Evolutionary conservation across 2,113 vertebrate species (phyloP).

Genomic region (Mormyrus iriodes): DNA sequence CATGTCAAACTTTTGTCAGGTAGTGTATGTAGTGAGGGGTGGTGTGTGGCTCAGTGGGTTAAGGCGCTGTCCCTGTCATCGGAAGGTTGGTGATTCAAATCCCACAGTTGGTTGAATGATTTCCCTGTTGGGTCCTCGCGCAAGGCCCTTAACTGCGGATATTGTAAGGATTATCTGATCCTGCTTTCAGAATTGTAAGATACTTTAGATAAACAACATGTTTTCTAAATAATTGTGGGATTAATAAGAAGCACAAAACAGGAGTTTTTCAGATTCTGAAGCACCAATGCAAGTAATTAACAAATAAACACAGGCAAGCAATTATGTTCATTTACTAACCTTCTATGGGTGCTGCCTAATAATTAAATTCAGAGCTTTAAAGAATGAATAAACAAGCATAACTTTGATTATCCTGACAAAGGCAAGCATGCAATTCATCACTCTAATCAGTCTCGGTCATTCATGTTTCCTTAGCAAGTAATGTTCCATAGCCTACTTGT

Average conservation of each 20-base stretch:
- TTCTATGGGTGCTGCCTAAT: slow-evolving; percentile 7
- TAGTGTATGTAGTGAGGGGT: background rate
- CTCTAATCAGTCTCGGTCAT: slow-evolving; percentile 24
- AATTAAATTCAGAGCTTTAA: slow-evolving; percentile 24
- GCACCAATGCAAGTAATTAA: background rate
- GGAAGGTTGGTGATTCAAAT: background rate
- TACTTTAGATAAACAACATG: background rate
- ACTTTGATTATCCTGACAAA: slow-evolving; percentile 22
- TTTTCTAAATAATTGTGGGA: background rate
- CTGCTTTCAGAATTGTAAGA: background rate
- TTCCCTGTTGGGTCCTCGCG: background rate
- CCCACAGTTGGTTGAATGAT: background rate
- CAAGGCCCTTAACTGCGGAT: background rate
- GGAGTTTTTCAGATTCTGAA: background rate
- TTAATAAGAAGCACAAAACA: background rate
- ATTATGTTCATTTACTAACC: slow-evolving; percentile 10
- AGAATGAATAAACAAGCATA: slow-evolving; percentile 9
- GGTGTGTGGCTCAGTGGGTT: background rate
- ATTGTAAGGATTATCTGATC: background rate
- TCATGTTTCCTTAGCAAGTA: background rate
- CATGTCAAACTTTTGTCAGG: background rate
- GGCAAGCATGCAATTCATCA: slow-evolving; percentile 12
- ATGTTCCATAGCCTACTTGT: background rate
- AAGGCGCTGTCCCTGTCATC: background rate
- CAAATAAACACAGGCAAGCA: slow-evolving; percentile 1